Conservation (phyloP, 2,113 vertebrate species). For the Aegotheles bennettii region DNA sequence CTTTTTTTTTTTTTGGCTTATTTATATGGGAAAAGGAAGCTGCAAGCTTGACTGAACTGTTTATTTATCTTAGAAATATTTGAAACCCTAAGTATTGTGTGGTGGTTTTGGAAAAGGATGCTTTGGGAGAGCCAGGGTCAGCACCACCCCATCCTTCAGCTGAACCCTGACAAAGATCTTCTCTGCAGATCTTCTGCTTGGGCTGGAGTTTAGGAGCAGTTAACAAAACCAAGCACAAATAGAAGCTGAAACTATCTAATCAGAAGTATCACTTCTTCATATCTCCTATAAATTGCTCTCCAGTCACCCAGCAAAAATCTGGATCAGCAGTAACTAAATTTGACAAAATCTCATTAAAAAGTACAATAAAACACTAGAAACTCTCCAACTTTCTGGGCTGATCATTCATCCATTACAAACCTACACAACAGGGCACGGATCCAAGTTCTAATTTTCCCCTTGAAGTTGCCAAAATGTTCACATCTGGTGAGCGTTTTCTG, state of each 20-base stretch:
- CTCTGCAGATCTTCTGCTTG: neutral
- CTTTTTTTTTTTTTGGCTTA: neutral
- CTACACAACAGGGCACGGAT: neutral
- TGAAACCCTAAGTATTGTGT: neutral
- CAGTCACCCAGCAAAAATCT: slow-evolving; percentile 21
- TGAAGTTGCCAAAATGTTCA: slow-evolving; percentile 19
- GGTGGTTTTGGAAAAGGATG: neutral
- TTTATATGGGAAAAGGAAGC: slow-evolving; percentile 22
- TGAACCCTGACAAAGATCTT: neutral
- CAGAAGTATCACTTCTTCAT: neutral
- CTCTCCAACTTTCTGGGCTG: slow-evolving; percentile 14
- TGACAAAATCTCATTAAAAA: slow-evolving; percentile 47
- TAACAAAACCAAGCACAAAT: neutral
- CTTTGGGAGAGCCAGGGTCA: neutral
- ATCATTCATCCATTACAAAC: slow-evolving; percentile 29
- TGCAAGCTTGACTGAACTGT: neutral
- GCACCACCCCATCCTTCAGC: neutral
- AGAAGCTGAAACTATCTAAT: neutral
- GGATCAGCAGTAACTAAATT: neutral
- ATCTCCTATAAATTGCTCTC: neutral
- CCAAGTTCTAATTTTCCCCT: slow-evolving; percentile 38
- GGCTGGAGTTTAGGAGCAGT: neutral
- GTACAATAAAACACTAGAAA: neutral
- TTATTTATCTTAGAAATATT: slow-evolving; percentile 20
- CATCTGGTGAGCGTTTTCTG: slow-evolving; percentile 33